These are phyloP conservation scores for Lithosia quadra DNA, from an alignment of 2,888 invertebrate species.

Conservation along the genomic window DNA sequence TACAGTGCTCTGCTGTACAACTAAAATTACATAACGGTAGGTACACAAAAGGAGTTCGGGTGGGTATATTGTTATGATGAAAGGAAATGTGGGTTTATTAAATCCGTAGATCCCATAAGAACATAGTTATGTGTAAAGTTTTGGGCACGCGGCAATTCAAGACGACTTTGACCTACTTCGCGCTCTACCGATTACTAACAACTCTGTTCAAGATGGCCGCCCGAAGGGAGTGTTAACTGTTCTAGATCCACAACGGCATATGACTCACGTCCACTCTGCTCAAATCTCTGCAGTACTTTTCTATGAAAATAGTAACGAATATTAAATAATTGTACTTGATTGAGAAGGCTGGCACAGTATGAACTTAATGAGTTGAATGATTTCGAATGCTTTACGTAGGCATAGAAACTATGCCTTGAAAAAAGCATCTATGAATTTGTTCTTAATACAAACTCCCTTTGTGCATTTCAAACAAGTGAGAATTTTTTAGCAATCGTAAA, in stretches of 20 bases:
- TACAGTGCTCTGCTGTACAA: background rate
- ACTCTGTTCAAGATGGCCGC: constrained; percentile 71
- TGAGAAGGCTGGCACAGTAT: constrained; percentile 40
- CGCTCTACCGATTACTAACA: constrained; percentile 60
- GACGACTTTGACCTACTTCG: constrained; percentile 80
- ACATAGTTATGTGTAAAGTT: constrained; percentile 57
- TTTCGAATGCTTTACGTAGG: constrained; percentile 11
- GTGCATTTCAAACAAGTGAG: background rate
- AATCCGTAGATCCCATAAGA: constrained; percentile 33
- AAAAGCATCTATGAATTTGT: background rate
- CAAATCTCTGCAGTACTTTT: constrained; percentile 45
- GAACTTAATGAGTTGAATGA: constrained; percentile 27
- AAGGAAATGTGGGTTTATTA: background rate
- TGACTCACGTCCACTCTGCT: constrained; percentile 43
- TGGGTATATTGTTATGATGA: background rate
- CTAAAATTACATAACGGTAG: background rate
- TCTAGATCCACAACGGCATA: constrained; percentile 52
- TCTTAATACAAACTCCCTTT: background rate
- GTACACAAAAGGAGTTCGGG: background rate
- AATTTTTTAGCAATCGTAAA: background rate
- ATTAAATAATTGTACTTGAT: constrained; percentile 22
- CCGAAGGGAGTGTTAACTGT: constrained; percentile 65
- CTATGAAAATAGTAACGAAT: constrained; percentile 46
- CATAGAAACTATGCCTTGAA: background rate
- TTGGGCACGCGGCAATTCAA: constrained; percentile 63